Evolutionary conservation across 1,140 invertebrate genomes (phyloP), one percentile per base, ranked within the genome.

Genomic region (Aleiodes sp.): DNA sequence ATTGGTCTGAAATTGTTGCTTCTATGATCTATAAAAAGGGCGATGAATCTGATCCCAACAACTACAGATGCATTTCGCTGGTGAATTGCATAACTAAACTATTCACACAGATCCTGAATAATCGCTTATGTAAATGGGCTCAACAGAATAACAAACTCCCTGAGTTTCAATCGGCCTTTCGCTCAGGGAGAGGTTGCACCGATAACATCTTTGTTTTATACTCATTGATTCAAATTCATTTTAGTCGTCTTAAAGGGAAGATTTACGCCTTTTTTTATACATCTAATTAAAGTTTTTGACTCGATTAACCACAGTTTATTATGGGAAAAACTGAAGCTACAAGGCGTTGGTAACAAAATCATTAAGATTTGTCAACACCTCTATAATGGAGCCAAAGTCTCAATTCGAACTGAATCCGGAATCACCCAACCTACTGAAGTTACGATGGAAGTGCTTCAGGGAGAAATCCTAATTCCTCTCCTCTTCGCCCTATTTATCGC

Each of bases 1-100:
- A 28, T 12, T 68, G 56, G 56, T 16, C 56, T 21, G 52, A 68
- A 7, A 35, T 39, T 7, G 9, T 19, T 26, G 56, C 57, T 1
- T 60, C 66, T 9, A 68, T 60, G 31, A 19, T 68, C 12, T 35
- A 19, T 43, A 68, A 61, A 28, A 68, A 61, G 14, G 66, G 66
- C 12, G 66, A 68, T 21, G 2, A 12, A 31, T 33, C 12, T 14
- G 26, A 67, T 35, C 43, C 33, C 8, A 9, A 14, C 12, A 68
- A 68, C 19, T 68, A 60, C 9, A 12, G 33, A 4, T 29, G 31
- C 4, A 68, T 68, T 8, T 59, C 56, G n/a, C 24, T 68, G 9
- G 28, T 67, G 2, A 68, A 68, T 31, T 57, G 28, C 8, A 21
- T 68, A 9, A 12, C 24, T 8, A 68, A 68, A 16, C 14, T 60